Conservation (phyloP, 2,797 vertebrate genomes). For the Pteronotus mesoamericanus region DNA sequence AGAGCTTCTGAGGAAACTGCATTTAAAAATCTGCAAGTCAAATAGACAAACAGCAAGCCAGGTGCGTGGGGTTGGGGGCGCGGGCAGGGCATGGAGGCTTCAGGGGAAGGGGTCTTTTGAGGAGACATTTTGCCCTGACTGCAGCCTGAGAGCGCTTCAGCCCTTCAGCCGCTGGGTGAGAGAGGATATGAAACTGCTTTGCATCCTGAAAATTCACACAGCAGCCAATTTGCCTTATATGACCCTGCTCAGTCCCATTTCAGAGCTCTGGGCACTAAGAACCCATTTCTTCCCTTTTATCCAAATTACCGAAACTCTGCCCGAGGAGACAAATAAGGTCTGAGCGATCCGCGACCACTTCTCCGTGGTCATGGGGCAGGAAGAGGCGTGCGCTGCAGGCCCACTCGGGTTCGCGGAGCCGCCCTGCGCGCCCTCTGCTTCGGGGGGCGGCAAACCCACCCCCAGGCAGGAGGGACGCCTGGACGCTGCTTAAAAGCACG, state of each 20-base stretch:
- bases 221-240: slow-evolving; percentile 21
- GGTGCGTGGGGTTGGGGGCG: background rate
- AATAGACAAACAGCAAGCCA: background rate
- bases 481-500: slow-evolving; percentile 14
- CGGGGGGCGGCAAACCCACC: background rate
- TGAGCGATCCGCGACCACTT: slow-evolving; percentile 59
- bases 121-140: background rate
- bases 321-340: background rate
- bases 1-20: background rate
- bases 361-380: background rate
- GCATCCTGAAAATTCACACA: background rate
- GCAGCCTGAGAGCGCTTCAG: background rate
- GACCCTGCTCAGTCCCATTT: slow-evolving; percentile 35
- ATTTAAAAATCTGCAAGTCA: background rate
- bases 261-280: background rate
- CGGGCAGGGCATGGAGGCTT: too few relatives aligned
- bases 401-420: background rate
- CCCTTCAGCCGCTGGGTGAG: background rate
- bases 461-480: background rate
- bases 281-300: slow-evolving; percentile 66
- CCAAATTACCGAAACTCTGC: slow-evolving; percentile 53
- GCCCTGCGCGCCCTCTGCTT: background rate
- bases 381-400: background rate
- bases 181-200: background rate
- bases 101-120: background rate